These are phyloP conservation scores for Brachionus rubens DNA, from an alignment of 1,140 invertebrate genomes.

Conservation along the genomic window DNA sequence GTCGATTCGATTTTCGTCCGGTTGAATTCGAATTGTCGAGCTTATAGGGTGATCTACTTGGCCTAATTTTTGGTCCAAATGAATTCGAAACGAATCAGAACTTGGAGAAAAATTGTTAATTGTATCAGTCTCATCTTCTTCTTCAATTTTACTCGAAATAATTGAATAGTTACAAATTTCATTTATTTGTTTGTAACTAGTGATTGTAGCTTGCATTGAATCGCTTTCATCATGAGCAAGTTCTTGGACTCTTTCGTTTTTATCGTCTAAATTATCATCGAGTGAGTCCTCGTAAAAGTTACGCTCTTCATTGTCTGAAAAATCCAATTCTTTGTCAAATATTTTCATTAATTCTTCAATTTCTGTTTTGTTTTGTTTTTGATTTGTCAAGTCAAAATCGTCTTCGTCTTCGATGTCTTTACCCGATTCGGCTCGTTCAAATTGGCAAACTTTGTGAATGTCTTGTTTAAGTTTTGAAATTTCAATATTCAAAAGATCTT, in stretches of 20 bases:
- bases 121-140: background rate
- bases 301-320: background rate
- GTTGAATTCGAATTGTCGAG: slow-evolving; percentile 9
- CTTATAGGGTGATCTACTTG: background rate
- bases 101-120: background rate
- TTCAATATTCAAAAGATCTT: slow-evolving; percentile 13
- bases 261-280: slow-evolving; percentile 13
- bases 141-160: slow-evolving; percentile 31
- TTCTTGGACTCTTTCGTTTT: background rate
- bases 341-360: slow-evolving; percentile 24
- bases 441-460: slow-evolving; percentile 10
- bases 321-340: slow-evolving; percentile 11
- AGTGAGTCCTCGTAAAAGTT: slow-evolving; percentile 11
- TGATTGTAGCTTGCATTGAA: slow-evolving; percentile 3
- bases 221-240: background rate
- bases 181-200: slow-evolving; percentile 14
- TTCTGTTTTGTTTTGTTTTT: background rate
- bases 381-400: background rate
- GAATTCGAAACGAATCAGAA: background rate
- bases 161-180: slow-evolving; percentile 17
- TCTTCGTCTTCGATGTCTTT: slow-evolving; percentile 12
- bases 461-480: slow-evolving; percentile 6
- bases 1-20: slow-evolving; percentile 70
- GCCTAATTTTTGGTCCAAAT: slow-evolving; percentile 7
- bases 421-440: background rate